Conservation (phyloP, 1,140 invertebrate genomes). For the Drosophila neocordata region DNA sequence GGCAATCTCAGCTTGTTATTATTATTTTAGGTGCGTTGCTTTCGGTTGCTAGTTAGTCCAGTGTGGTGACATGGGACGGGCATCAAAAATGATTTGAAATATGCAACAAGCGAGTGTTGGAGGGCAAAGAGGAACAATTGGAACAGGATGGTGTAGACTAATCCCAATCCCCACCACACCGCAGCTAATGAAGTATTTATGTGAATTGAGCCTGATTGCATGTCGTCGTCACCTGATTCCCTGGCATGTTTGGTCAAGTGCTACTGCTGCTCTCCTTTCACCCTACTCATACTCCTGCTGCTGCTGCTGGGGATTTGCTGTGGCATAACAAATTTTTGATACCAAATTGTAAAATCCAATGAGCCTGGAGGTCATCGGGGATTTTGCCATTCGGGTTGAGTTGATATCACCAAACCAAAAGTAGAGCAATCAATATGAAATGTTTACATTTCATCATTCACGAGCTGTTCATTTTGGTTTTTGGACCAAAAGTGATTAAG, state of each 20-base stretch:
- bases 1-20: constrained; percentile 59
- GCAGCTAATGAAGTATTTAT: constrained; percentile 74
- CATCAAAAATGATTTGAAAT: constrained; percentile 54
- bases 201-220: constrained; percentile 59
- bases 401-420: background rate
- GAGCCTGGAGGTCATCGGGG: constrained; percentile 17
- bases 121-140: background rate
- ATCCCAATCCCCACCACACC: background rate
- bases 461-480: constrained; percentile 41
- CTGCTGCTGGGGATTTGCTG: constrained; percentile 60
- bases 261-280: constrained; percentile 14
- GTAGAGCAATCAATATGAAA: constrained; percentile 50
- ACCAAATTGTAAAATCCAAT: constrained; percentile 62
- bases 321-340: constrained; percentile 74
- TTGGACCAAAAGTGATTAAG: constrained; percentile 54
- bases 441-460: constrained; percentile 15
- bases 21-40: constrained; percentile 68
- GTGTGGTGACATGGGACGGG: constrained; percentile 3
- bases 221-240: constrained; percentile 34
- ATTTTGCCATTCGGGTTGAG: background rate
- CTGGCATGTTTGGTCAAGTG: constrained; percentile 57
- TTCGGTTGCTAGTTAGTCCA: constrained; percentile 17
- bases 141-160: constrained; percentile 2
- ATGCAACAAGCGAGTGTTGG: constrained; percentile 53
- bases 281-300: no score